Conservation (phyloP, 92 coral and sea anemone genomes). For the Desmophyllum pertusum region DNA sequence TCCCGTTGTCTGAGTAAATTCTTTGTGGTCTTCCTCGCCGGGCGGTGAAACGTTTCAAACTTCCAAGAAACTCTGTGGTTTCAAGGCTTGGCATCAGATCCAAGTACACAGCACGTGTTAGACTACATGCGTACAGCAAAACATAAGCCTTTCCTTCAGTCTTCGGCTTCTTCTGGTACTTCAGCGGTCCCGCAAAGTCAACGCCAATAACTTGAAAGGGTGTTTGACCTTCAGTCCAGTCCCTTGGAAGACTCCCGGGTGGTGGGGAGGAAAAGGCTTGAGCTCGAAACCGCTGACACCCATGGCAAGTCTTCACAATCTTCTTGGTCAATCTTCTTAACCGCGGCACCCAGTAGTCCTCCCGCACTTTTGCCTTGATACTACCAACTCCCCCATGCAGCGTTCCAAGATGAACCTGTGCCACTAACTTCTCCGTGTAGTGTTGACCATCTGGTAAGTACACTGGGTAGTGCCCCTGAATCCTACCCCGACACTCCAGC, state of each 20-base stretch:
- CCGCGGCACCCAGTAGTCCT: slow-evolving; percentile 30
- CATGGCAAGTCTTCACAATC: slow-evolving; percentile 21
- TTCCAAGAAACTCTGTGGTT: slow-evolving; percentile 12
- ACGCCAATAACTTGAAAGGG: slow-evolving; percentile 36
- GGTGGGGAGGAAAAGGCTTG: slow-evolving; percentile 34
- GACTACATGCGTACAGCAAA: slow-evolving; percentile 22
- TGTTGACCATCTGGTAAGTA: slow-evolving; percentile 29
- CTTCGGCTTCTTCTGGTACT: slow-evolving; percentile 6
- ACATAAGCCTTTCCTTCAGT: slow-evolving; percentile 13
- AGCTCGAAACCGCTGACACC: slow-evolving; percentile 34
- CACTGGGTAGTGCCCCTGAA: slow-evolving; percentile 18
- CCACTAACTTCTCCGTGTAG: slow-evolving; percentile 34
- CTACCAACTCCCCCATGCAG: slow-evolving; percentile 31
- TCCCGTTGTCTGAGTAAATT: slow-evolving; percentile 28
- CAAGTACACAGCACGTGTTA: slow-evolving; percentile 22
- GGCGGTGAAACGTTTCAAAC: slow-evolving; percentile 24
- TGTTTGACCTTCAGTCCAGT: slow-evolving; percentile 29
- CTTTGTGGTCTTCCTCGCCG: slow-evolving; percentile 27
- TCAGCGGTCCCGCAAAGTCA: slow-evolving; percentile 37
- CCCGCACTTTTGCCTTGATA: slow-evolving; percentile 20
- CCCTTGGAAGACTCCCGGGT: slow-evolving; percentile 47
- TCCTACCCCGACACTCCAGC: slow-evolving; percentile 6
- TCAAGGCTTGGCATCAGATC: slow-evolving; percentile 29
- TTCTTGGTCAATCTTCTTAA: slow-evolving; percentile 11
- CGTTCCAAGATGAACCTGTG: slow-evolving; percentile 23